Base-by-base conservation (phyloP, 2,888 invertebrate species). In the Ophion ellenae region DNA sequence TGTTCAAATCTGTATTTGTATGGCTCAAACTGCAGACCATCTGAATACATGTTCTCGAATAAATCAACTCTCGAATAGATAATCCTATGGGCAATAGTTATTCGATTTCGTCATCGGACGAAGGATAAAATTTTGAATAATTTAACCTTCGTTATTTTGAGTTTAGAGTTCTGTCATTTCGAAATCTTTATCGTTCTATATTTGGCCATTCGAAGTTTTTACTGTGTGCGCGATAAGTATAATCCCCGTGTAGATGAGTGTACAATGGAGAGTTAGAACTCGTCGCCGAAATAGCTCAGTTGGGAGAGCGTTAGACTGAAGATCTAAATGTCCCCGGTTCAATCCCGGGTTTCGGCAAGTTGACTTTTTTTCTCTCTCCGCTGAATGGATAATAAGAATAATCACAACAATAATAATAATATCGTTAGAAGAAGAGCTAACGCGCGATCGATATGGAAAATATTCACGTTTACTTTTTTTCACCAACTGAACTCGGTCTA, bases 291-390 rank as follows among this genome's bases (percentile, higher is more conserved):
- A 88, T 88, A 88, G 88, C 87, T 89, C 87, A 88, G 85, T 83
- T 89, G 89, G 88, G 87, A 89, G 88, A 89, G 89, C 88, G 87
- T 89, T 87, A 88, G 88, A 86, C 86, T 87, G 88, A 88, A 89
- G 87, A 89, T 89, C 88, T 88, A 89, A 88, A 88, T 84, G 88
- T 86, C 88, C 88, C 88, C 86, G 87, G 88, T 89, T 88, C 89
- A 80, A 89, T 89, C 88, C 88, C 89, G 87, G 88, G 88, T 89
- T 87, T 88, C 87, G 87, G 89, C 88, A 87, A 53, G 53, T 64
- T 36, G 14, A 4, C 24, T n/a, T 61, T 75, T 67, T 75, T 71
- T 86, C 83, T 78, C 80, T 36, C 61, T 10, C 20, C 40, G 7
- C 40, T 5, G 61, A 0, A 20, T 61, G 10, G 20, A 61, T 20